phyloP scores from a whole-genome alignment of 2,888 invertebrate species.

The Lithodes maja region DNA sequence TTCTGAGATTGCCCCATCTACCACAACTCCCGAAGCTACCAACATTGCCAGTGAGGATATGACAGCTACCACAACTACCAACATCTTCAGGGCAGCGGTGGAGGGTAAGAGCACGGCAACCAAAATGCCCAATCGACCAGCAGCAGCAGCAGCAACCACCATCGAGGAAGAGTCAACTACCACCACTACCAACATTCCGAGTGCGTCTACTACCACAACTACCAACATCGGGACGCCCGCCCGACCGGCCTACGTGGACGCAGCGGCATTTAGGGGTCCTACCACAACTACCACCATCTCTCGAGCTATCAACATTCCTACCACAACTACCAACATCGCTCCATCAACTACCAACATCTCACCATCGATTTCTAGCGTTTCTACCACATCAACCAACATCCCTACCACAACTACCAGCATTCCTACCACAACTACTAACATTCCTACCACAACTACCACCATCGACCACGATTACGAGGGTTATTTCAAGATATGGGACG shows the following conservation, averaged over 20 bases:
- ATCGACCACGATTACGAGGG: slow-evolving; percentile 34
- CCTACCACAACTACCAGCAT: too few species aligned
- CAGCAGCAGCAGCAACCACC: neutral
- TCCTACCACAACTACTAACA: slow-evolving; percentile 19
- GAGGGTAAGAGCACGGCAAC: neutral
- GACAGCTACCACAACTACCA: neutral
- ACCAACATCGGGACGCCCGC: neutral
- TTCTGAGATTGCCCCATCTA: neutral
- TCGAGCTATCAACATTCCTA: slow-evolving; percentile 12
- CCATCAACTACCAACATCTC: slow-evolving; percentile 7
- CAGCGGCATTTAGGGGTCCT: neutral
- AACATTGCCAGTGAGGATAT: neutral
- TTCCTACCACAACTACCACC: slow-evolving; percentile 11
- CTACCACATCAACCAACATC: slow-evolving; percentile 2
- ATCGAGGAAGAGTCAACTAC: neutral
- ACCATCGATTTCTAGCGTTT: neutral
- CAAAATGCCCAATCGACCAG: neutral
- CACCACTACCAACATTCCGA: slow-evolving; percentile 7
- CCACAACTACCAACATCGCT: slow-evolving; percentile 9
- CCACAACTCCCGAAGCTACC: neutral
- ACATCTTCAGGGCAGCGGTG: neutral
- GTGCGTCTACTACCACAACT: neutral
- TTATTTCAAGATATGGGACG: neutral
- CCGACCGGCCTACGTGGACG: neutral
- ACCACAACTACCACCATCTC: slow-evolving; percentile 3